phyloP scores from a whole-genome alignment of 2,888 invertebrate genomes.

The Ephialtes manifestator region DNA sequence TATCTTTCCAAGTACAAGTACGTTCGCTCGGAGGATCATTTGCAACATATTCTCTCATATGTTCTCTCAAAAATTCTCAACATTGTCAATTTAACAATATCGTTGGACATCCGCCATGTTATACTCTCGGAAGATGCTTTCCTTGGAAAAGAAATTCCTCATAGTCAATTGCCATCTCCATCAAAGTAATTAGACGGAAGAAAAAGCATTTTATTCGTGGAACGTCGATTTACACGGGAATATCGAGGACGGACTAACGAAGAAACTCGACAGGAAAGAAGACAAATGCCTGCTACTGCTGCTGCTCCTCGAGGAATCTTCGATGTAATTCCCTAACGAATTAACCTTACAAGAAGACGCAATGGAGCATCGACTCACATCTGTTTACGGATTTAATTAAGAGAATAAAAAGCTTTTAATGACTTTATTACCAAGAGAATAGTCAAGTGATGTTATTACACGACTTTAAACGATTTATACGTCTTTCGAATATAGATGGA shows the following conservation, averaged over 20 bases:
- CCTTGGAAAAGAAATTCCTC: neutral
- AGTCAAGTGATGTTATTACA: constrained; percentile 35
- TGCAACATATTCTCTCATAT: neutral
- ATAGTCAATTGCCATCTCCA: neutral
- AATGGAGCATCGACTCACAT: neutral
- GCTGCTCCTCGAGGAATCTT: neutral
- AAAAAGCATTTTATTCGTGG: neutral
- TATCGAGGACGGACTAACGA: neutral
- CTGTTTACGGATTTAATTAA: constrained; percentile 17
- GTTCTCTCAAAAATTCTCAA: neutral
- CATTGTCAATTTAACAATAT: neutral
- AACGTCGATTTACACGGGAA: neutral
- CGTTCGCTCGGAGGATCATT: neutral
- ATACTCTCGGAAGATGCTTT: neutral
- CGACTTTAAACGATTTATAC: constrained; percentile 25
- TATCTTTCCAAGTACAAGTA: neutral
- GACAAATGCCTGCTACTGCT: neutral
- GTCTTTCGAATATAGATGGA: constrained; percentile 59
- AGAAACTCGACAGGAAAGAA: neutral
- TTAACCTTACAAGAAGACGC: neutral
- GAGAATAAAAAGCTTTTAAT: constrained; percentile 53
- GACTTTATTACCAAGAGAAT: constrained; percentile 55
- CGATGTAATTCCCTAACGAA: neutral
- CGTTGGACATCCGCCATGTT: neutral
- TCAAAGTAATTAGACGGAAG: neutral